Conservation (phyloP, 2,797 vertebrate genomes). For the Passerculus sandwichensis region DNA sequence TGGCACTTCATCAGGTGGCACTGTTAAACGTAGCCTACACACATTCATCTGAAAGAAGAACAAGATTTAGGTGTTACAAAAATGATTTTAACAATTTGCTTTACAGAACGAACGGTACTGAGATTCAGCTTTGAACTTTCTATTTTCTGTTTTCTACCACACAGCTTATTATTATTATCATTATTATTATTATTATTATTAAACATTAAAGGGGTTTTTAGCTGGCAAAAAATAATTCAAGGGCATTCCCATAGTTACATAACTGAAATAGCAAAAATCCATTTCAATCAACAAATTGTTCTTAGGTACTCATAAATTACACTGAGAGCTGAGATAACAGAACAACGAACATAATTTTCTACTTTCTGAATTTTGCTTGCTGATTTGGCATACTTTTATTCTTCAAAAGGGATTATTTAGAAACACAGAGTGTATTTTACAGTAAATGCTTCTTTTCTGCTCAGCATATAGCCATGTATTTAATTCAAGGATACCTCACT, state of each 20-base stretch:
- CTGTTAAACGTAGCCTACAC: constrained; percentile 88
- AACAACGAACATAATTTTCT: neutral
- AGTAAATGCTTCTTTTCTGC: neutral
- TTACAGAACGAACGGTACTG: neutral
- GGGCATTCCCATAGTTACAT: neutral
- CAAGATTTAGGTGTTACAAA: neutral
- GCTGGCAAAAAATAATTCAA: constrained; percentile 6
- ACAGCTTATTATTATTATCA: too few species aligned
- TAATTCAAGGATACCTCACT: neutral
- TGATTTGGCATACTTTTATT: neutral
- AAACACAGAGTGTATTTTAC: neutral
- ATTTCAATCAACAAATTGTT: neutral
- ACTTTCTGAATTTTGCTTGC: neutral
- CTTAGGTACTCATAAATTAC: neutral
- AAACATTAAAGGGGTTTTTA: neutral
- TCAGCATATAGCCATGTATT: neutral
- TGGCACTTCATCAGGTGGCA: constrained; percentile 80
- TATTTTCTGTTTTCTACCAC: neutral
- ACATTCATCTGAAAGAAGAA: constrained; percentile 82
- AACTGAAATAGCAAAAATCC: neutral
- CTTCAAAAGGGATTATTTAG: neutral
- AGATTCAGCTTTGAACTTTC: neutral
- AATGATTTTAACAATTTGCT: neutral
- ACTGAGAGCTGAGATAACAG: neutral
- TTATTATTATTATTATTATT: too few species aligned